These are phyloP conservation scores for Isurus oxyrinchus DNA, from an alignment of 2,113 vertebrate species.

Conservation along the genomic window DNA sequence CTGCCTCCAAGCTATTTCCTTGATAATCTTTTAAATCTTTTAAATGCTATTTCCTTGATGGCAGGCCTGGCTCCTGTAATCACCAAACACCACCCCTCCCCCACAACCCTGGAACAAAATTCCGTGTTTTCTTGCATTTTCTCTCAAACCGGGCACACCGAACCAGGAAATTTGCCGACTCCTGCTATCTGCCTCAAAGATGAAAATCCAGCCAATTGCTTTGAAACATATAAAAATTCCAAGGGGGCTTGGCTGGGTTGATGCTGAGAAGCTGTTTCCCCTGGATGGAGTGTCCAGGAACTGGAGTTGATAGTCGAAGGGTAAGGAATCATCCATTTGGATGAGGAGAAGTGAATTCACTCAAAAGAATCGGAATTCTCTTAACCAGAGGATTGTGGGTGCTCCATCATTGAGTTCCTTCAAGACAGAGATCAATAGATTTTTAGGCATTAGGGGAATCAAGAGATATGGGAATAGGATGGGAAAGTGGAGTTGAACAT, in stretches of 20 bases:
- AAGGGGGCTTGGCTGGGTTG: too few species aligned
- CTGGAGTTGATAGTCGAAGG: not conserved
- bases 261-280: not conserved
- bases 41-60: too few species aligned
- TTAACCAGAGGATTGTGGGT: not conserved
- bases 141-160: too few species aligned
- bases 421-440: not conserved
- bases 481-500: not conserved
- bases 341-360: not conserved
- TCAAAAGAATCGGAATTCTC: not conserved
- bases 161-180: too few species aligned
- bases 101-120: too few species aligned
- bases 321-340: not conserved
- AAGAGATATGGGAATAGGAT: not conserved
- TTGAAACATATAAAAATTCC: not conserved
- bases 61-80: too few species aligned
- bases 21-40: too few species aligned
- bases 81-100: too few species aligned
- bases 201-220: not conserved
- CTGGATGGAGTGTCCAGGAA: not conserved
- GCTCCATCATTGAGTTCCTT: not conserved
- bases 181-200: too few species aligned
- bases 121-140: too few species aligned
- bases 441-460: not conserved
- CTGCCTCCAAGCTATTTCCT: too few species aligned